Evolutionary conservation across 2,888 invertebrate species (phyloP).

Genomic region (Sisyra nigra): DNA sequence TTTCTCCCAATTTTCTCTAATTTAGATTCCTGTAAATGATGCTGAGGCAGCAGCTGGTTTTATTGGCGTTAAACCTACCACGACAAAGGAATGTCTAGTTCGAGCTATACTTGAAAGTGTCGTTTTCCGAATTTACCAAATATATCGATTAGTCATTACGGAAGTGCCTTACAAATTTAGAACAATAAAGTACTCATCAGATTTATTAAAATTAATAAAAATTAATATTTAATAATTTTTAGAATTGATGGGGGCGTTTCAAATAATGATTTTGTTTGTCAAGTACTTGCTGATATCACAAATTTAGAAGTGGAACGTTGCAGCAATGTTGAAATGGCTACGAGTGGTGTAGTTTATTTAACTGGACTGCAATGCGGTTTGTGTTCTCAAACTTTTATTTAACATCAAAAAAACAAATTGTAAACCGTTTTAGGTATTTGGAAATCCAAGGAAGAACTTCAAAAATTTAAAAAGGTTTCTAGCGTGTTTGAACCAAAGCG

Average conservation of each 20-base stretch:
- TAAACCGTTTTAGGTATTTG: constrained; percentile 43
- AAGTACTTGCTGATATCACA: constrained; percentile 71
- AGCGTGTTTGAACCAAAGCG: constrained; percentile 38
- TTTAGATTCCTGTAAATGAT: constrained; percentile 79
- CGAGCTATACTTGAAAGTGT: constrained; percentile 76
- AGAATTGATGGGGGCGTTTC: constrained; percentile 97
- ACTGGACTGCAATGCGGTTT: constrained; percentile 66
- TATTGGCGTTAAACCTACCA: constrained; percentile 58
- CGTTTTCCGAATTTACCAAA: constrained; percentile 62
- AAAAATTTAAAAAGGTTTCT: constrained; percentile 39
- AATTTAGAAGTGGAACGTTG: constrained; percentile 60
- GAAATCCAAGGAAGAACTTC: constrained; percentile 49
- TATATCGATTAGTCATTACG: constrained; percentile 51
- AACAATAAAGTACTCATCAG: constrained; percentile 47
- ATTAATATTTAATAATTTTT: too few species aligned
- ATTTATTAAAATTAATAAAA: too few species aligned
- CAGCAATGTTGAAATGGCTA: constrained; percentile 60
- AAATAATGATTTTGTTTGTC: constrained; percentile 79
- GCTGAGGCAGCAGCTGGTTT: constrained; percentile 71
- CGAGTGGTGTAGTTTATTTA: constrained; percentile 71
- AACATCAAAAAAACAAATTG: constrained; percentile 1
- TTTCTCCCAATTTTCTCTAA: not conserved
- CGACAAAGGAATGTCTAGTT: constrained; percentile 60
- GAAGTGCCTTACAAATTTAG: constrained; percentile 47
- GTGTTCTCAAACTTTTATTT: constrained; percentile 8